A percentile compares a stretch with the other conserved stretches of the same genome.
Evolutionary conservation across 2,797 vertebrate genomes (phyloP).

Genomic region (Hydrophis major): DNA sequence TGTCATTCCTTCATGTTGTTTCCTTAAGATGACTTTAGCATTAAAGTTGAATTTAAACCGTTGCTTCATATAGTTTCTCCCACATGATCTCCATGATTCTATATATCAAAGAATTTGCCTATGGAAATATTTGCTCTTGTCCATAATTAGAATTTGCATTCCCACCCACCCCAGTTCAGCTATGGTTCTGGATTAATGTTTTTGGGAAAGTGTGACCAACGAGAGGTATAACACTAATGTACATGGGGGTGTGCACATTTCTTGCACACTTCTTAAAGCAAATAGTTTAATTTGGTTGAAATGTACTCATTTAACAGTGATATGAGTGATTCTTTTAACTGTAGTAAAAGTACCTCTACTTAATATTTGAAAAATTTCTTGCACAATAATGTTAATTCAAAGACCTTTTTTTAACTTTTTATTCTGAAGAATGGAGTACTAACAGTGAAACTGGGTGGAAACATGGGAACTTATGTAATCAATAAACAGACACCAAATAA

Average conservation of each 20-base stretch:
- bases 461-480: slow-evolving; percentile 91
- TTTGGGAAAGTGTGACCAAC: not conserved
- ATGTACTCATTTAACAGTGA: not conserved
- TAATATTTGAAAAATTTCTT: not conserved
- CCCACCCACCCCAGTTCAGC: not conserved
- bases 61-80: not conserved
- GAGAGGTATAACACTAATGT: not conserved
- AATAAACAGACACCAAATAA: slow-evolving; percentile 96
- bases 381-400: not conserved
- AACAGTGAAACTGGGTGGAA: slow-evolving; percentile 84
- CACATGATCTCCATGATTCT: not conserved
- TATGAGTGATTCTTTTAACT: not conserved
- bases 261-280: not conserved
- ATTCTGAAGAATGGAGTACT: slow-evolving; percentile 84
- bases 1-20: not conserved
- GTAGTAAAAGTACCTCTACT: not conserved
- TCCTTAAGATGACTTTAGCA: not conserved
- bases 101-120: not conserved
- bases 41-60: not conserved
- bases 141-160: not conserved
- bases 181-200: not conserved
- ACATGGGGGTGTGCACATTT: not conserved
- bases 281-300: not conserved
- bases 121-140: not conserved
- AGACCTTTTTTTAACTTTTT: not conserved